Conservation (phyloP, 2,888 invertebrate genomes). For the Polia nebulosa region DNA sequence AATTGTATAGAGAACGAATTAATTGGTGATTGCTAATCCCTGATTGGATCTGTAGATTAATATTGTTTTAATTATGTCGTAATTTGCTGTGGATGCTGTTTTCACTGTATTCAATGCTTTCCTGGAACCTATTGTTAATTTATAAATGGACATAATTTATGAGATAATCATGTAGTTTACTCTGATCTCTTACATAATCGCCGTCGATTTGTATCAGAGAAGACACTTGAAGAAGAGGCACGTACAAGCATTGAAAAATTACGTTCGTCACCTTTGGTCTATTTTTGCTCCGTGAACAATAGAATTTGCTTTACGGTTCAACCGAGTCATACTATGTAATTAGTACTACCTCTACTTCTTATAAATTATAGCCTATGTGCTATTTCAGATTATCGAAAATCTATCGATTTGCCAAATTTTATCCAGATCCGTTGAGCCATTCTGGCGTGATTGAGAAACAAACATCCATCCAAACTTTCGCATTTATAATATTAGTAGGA, state of each 20-base stretch:
- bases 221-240: conserved; percentile 21
- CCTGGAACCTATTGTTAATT: conserved; percentile 47
- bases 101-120: conserved; percentile 51
- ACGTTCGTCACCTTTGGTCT: not conserved
- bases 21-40: conserved; percentile 56
- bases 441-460: too few species aligned
- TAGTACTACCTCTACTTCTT: too few species aligned
- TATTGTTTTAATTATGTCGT: conserved; percentile 58
- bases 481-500: too few species aligned
- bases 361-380: too few species aligned
- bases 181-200: conserved; percentile 35
- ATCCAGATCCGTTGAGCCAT: too few species aligned
- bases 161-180: conserved; percentile 5
- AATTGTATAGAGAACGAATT: conserved; percentile 57
- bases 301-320: not conserved
- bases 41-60: conserved; percentile 55
- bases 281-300: not conserved
- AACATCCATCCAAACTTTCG: too few species aligned
- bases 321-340: not conserved
- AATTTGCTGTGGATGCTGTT: conserved; percentile 55
- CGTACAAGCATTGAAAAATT: not conserved
- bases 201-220: conserved; percentile 18
- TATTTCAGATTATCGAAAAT: too few species aligned
- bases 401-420: too few species aligned
- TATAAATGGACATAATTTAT: conserved; percentile 40